A percentile compares a stretch with the other conserved stretches of the same genome.
Evolutionary conservation across 2,888 invertebrate species (phyloP).

Genomic region (Agonum fuliginosum): DNA sequence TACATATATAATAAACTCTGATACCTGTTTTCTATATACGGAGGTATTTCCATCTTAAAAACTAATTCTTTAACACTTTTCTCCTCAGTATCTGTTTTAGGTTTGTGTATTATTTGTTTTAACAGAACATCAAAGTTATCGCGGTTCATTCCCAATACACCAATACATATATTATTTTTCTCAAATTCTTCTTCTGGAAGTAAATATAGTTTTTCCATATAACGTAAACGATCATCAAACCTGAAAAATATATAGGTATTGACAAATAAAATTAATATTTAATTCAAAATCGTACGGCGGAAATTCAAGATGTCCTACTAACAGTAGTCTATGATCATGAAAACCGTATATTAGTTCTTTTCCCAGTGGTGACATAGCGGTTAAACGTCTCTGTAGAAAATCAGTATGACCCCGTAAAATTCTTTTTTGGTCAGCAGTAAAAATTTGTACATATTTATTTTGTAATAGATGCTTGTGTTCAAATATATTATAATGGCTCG

Average conservation of each 20-base stretch:
- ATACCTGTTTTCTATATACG: slow-evolving; percentile 25
- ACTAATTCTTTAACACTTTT: slow-evolving; percentile 63
- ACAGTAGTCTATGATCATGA: slow-evolving; percentile 78
- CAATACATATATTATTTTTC: slow-evolving; percentile 74
- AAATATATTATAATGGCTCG: slow-evolving; percentile 77
- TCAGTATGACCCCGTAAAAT: slow-evolving; percentile 76
- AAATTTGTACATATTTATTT: slow-evolving; percentile 65
- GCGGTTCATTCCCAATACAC: slow-evolving; percentile 77
- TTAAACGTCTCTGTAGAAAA: slow-evolving; percentile 75
- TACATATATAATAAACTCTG: no score
- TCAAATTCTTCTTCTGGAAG: slow-evolving; percentile 75
- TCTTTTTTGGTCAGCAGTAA: slow-evolving; percentile 73
- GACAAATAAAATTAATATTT: slow-evolving; percentile 15
- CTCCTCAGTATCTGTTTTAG: slow-evolving; percentile 65
- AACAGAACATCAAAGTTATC: slow-evolving; percentile 77
- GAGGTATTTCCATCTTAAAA: slow-evolving; percentile 65
- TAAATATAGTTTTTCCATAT: slow-evolving; percentile 75
- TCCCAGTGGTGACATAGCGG: slow-evolving; percentile 76
- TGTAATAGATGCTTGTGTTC: slow-evolving; percentile 70
- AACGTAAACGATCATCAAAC: slow-evolving; percentile 72
- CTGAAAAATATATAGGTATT: no score
- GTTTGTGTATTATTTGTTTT: slow-evolving; percentile 61
- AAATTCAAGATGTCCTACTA: slow-evolving; percentile 73
- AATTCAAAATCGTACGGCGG: slow-evolving; percentile 67
- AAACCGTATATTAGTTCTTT: slow-evolving; percentile 77